Evolutionary conservation across 2,888 invertebrate genomes (phyloP).

Genomic region (Drosophila suboccidentalis): DNA sequence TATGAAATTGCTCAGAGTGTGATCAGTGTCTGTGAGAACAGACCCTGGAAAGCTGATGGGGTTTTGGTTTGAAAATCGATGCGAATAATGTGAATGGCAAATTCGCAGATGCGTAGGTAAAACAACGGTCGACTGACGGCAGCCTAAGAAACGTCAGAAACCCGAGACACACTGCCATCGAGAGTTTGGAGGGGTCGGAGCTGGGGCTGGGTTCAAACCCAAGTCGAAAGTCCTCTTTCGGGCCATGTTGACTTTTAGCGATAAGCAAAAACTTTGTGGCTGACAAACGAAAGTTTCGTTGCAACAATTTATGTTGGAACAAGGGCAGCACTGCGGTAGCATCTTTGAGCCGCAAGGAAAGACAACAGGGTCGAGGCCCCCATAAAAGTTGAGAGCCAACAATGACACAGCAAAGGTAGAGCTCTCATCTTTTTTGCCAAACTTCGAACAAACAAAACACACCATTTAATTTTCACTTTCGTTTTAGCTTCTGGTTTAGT

Average conservation of each 20-base stretch:
- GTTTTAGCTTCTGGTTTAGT: conserved; percentile 13
- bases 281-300: conserved; percentile 66
- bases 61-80: background rate
- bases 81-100: background rate
- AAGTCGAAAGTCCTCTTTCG: conserved; percentile 34
- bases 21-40: background rate
- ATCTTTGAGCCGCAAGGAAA: conserved; percentile 15
- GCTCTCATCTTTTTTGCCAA: conserved; percentile 31
- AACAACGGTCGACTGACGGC: background rate
- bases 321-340: background rate
- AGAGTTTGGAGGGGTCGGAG: background rate
- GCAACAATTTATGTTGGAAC: conserved; percentile 43
- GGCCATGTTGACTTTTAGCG: conserved; percentile 54
- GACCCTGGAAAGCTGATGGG: background rate
- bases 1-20: background rate
- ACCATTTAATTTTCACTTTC: conserved; percentile 23
- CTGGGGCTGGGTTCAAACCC: background rate
- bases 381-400: conserved; percentile 64
- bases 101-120: background rate
- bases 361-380: conserved; percentile 47
- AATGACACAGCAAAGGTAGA: conserved; percentile 45
- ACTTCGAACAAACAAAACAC: conserved; percentile 17
- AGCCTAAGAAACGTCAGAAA: background rate
- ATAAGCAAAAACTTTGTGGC: conserved; percentile 72
- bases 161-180: background rate